These are phyloP conservation scores for Poecile atricapillus DNA, from an alignment of 2,113 vertebrate species.

Conservation along the genomic window DNA sequence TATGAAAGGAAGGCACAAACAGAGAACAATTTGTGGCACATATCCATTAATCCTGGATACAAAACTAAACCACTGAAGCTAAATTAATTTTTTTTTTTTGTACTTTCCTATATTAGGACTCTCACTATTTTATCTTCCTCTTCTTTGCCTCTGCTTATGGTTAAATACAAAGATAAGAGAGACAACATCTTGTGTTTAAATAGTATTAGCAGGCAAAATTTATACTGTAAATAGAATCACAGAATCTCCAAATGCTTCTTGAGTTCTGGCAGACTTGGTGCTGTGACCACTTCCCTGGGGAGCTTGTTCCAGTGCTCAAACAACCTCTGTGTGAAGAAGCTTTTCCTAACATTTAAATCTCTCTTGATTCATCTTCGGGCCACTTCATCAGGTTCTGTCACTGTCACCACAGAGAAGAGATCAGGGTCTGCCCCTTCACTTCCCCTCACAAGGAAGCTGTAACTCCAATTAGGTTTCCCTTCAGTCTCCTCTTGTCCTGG, in stretches of 20 bases:
- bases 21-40: neutral
- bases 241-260: neutral
- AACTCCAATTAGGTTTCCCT: neutral
- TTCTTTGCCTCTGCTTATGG: neutral
- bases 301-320: neutral
- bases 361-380: neutral
- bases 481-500: neutral
- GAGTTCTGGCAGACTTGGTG: neutral
- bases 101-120: neutral
- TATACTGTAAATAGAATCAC: neutral
- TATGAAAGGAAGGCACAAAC: neutral
- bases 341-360: neutral
- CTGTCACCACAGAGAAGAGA: neutral
- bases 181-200: neutral
- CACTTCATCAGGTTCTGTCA: neutral
- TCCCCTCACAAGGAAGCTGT: neutral
- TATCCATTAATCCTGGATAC: neutral
- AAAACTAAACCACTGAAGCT: neutral
- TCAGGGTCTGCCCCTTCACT: neutral
- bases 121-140: neutral
- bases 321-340: neutral
- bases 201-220: neutral
- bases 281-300: neutral
- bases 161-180: neutral
- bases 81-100: neutral